Evolutionary conservation across 2,888 invertebrate species (phyloP).

Genomic region (Clusia tigrina): DNA sequence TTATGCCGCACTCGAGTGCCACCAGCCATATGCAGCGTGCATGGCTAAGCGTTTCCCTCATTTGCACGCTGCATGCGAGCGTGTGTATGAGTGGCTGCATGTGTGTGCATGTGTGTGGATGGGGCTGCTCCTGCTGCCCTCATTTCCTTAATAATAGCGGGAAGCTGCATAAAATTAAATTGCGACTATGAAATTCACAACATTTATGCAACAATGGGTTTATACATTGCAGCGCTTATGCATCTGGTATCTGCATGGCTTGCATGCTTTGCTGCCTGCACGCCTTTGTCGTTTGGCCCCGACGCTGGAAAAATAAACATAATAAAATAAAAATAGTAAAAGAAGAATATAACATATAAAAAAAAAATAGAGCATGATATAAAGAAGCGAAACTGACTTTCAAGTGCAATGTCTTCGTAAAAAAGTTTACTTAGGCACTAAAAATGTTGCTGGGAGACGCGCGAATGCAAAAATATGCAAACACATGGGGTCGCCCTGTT

Average conservation of each 20-base stretch:
- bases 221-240: background rate
- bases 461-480: background rate
- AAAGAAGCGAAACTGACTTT: background rate
- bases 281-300: background rate
- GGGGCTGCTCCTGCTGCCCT: background rate
- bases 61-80: too few species aligned
- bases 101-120: background rate
- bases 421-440: background rate
- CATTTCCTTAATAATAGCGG: background rate
- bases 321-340: too few species aligned
- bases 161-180: background rate
- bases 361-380: too few species aligned
- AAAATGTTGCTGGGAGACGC: background rate
- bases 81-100: too few species aligned
- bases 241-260: background rate
- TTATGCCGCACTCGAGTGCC: too few species aligned
- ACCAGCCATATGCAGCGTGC: too few species aligned
- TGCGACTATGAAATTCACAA: background rate
- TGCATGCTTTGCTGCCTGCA: background rate
- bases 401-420: background rate
- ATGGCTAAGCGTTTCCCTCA: too few species aligned
- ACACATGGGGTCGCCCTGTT: too few species aligned
- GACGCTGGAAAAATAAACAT: background rate
- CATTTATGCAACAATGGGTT: background rate
- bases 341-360: too few species aligned